A percentile compares a stretch with the other conserved stretches of the same genome.
Conservation (phyloP, 2,113 vertebrate genomes). For the Noctilio leporinus region DNA sequence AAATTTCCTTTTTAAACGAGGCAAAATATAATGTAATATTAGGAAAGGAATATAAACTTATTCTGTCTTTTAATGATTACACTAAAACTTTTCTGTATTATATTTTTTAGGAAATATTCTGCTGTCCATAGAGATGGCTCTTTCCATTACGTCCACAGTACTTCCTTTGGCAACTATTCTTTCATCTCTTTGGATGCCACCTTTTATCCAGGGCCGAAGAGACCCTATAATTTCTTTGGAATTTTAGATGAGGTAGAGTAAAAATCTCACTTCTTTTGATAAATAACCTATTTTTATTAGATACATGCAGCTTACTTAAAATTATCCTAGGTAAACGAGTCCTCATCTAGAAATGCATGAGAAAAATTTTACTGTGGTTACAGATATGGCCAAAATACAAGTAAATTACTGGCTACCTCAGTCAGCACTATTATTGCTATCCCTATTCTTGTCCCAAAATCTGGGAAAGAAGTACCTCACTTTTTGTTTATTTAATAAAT, state of each 20-base stretch:
- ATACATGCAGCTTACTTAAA: conserved; percentile 5
- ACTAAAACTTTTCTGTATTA: conserved; percentile 49
- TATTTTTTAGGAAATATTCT: conserved; percentile 91
- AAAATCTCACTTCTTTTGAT: conserved; percentile 43
- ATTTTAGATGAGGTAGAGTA: conserved; percentile 89
- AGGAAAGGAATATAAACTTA: not conserved
- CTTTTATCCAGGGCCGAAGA: conserved; percentile 91
- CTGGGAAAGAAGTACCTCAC: not conserved
- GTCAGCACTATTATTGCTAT: not conserved
- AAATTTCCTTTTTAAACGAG: conserved; percentile 21
- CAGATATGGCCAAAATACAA: not conserved
- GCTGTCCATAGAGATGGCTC: conserved; percentile 90
- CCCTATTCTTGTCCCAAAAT: not conserved
- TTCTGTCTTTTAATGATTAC: not conserved
- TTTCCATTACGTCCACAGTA: conserved; percentile 91
- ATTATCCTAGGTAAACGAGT: not conserved
- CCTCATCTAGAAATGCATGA: not conserved
- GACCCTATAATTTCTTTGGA: conserved; percentile 96
- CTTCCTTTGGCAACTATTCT: conserved; percentile 95
- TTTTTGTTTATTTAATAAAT: conserved; percentile 8
- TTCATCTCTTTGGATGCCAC: conserved; percentile 96
- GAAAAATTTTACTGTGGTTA: not conserved
- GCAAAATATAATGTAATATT: conserved; percentile 12
- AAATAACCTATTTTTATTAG: not conserved
- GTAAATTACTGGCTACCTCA: not conserved